Base-by-base conservation (phyloP, 2,888 invertebrate genomes). In the Neuroscelio doddi region DNA sequence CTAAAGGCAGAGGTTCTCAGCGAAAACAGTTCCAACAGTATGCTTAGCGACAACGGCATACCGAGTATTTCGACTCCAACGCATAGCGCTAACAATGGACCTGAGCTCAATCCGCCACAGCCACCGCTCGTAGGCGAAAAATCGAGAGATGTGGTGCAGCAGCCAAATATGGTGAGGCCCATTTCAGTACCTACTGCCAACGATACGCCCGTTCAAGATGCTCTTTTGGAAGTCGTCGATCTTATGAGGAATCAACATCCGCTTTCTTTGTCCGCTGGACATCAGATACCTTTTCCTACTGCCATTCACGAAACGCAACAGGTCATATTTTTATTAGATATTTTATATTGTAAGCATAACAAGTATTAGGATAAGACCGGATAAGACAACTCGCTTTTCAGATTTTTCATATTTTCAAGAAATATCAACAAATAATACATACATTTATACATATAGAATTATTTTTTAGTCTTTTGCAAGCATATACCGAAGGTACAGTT, bases 1-100 rank as follows among this genome's bases (percentile, higher is more conserved):
- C 68, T 84, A 8, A 84, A 84, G 62, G 81, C 89, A 41, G 90
- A 92, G 85, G 85, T 91, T 41, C 81, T 90, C 30, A 93, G 93
- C 80, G 93, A 93, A 65, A 89, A 88, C 70, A 92, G 92, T 76
- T 91, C 92, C 81, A 89, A 88, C 71, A 90, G 90, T 14, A 80
- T 89, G 59, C 55, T 83, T 32, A 81, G 84, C 58, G 86, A 85
- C 10, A 85, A 81, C 62, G 81, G 85, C 17, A 80, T 85, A 71
- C 80, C 85, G 41, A 80, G 78, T 26, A 76, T 83, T 41, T 73
- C 79, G 39, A 75, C 79, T 17, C 70, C 80, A n/a, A 71, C 76
- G 27, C 59, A 79, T 21, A 21, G 5, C 21, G 5, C 2, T 5
- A 21, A 5, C 21, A 21, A 5, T 21, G 21, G 21, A 21, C 5